Evolutionary conservation across 2,888 invertebrate species (phyloP).

Genomic region (Fragum whitleyi): DNA sequence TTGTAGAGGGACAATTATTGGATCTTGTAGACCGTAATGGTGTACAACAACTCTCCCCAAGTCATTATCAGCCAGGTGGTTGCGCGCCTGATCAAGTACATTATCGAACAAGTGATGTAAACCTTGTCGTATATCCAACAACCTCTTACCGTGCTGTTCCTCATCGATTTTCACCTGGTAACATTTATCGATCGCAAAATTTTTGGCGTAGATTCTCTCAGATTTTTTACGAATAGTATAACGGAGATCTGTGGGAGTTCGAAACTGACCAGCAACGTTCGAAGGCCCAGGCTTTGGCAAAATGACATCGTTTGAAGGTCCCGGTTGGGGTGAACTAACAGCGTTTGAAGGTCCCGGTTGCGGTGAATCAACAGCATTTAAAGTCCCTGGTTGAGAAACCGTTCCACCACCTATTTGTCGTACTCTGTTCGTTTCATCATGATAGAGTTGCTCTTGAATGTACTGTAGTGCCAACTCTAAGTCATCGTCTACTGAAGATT

Average conservation of each 20-base stretch:
- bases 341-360: too few species aligned
- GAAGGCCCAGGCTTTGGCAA: too few species aligned
- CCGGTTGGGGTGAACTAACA: too few species aligned
- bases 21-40: conserved; percentile 39
- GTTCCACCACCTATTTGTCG: too few species aligned
- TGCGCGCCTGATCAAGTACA: conserved; percentile 16
- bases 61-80: conserved; percentile 27
- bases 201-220: conserved; percentile 27
- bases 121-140: conserved; percentile 6
- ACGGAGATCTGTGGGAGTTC: background rate
- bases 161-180: conserved; percentile 24
- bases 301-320: too few species aligned
- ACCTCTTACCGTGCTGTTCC: conserved; percentile 2
- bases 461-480: too few species aligned
- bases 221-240: conserved; percentile 23
- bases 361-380: too few species aligned
- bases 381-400: too few species aligned
- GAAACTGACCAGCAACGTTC: too few species aligned
- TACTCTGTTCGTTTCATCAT: too few species aligned
- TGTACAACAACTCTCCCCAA: conserved; percentile 37
- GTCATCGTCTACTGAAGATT: too few species aligned
- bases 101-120: conserved; percentile 29
- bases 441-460: too few species aligned
- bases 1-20: conserved; percentile 54
- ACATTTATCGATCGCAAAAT: conserved; percentile 1